Base-by-base conservation (phyloP, 1,140 invertebrate species). In the Bombus haemorrhoidalis region DNA sequence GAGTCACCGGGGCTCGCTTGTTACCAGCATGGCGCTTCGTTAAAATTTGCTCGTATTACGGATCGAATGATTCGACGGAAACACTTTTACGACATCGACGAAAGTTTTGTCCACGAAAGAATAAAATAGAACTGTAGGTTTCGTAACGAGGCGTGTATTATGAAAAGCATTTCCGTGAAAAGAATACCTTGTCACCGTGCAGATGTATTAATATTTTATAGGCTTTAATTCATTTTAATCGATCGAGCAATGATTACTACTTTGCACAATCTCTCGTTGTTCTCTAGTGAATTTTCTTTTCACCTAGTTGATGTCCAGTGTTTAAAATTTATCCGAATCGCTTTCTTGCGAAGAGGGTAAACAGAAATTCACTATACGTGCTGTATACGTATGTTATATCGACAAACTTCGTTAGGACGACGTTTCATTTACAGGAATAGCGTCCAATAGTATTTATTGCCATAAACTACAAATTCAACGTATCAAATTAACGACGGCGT, bases 21-120 rank as follows among this genome's bases (percentile, higher is more conserved):
- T 39, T 68, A 68, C 66, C 66, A 32, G 68, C 62, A 6, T 62
- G 59, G 59, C 25, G 68, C 34, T 37, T 53, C 47, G 32, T 81
- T 72, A 73, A 72, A 81, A 57, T 72, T 62, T 43, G 76, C 59
- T 22, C 39, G 41, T 32, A 78, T 62, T 39, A 75, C 25, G 47
- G 32, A 75, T 78, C 32, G 34, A 62, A 13, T 28, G 66, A 53
- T 57, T 75, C 64, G 28, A 66, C 18, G 53, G 37, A 34, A 77
- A 41, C 32, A n/a, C 18, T 13, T 76, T 59, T 41, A 77, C 28
- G 12, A 32, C 37, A n/a, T 25, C 39, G 28, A 78, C 39, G 2
- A 41, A 64, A 66, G 28, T 34, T 78, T 64, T 28, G 34, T 39
- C 25, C 22, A 15, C 25, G 15, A 10, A n/a, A 15, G 39, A 41